Conservation (phyloP, 1,140 invertebrate species). For the Cecropterus lyciades region DNA sequence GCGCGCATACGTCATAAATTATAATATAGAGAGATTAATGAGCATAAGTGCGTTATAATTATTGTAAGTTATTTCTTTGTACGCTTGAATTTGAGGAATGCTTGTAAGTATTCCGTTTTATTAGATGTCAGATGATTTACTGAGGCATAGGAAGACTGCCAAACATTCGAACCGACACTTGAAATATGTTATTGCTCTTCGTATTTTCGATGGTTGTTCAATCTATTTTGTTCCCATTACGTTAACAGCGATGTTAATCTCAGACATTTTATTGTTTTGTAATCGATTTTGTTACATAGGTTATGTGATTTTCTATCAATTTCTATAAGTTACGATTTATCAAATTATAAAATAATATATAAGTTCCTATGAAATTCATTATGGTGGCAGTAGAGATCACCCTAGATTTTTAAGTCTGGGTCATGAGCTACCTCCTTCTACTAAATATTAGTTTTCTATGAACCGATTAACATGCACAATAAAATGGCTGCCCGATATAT, state of each 20-base stretch:
- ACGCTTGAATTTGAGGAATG: slow-evolving; percentile 59
- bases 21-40: slow-evolving; percentile 73
- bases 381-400: too few species aligned
- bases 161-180: slow-evolving; percentile 19
- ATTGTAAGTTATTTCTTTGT: slow-evolving; percentile 55
- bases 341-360: too few species aligned
- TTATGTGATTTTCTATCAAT: too few species aligned
- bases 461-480: too few species aligned
- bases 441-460: too few species aligned
- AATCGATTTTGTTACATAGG: too few species aligned
- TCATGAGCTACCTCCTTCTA: too few species aligned
- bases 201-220: slow-evolving; percentile 3
- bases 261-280: too few species aligned
- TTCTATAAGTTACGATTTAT: too few species aligned
- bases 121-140: slow-evolving; percentile 44
- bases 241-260: background rate
- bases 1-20: slow-evolving; percentile 65
- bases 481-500: too few species aligned
- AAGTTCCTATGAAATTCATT: too few species aligned
- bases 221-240: slow-evolving; percentile 17
- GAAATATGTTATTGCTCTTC: slow-evolving; percentile 16
- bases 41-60: slow-evolving; percentile 66
- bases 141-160: slow-evolving; percentile 12
- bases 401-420: too few species aligned
- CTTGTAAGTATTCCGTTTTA: slow-evolving; percentile 45